Conservation (phyloP, 2,888 invertebrate species). For the Galeopsomyia nigrocyanea region DNA sequence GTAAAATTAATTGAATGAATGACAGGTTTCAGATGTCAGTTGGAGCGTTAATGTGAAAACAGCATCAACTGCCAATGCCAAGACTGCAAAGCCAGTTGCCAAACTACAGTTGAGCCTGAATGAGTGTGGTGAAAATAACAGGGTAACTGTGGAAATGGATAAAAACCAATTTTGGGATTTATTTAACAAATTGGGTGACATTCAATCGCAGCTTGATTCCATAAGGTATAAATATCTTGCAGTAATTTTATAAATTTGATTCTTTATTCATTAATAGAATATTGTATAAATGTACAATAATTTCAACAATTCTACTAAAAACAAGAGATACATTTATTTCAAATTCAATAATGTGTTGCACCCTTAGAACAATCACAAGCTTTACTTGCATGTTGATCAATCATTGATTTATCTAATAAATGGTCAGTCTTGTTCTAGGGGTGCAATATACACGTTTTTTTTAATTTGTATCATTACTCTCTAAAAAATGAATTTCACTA, state of each 20-base stretch:
- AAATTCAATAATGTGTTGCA: background rate
- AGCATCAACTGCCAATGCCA: constrained; percentile 59
- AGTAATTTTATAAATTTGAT: constrained; percentile 10
- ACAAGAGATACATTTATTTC: background rate
- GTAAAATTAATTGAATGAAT: constrained; percentile 33
- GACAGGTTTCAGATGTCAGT: constrained; percentile 58
- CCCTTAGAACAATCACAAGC: too few species aligned
- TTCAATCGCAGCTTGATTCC: constrained; percentile 62
- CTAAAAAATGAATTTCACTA: background rate
- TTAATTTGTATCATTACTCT: background rate
- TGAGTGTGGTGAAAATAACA: constrained; percentile 52
- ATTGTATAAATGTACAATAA: too few species aligned
- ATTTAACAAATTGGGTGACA: constrained; percentile 61
- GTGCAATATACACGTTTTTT: background rate
- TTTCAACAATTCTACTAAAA: too few species aligned
- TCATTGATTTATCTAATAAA: too few species aligned
- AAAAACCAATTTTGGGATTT: constrained; percentile 57
- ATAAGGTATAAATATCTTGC: constrained; percentile 54
- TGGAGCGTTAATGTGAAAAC: constrained; percentile 62
- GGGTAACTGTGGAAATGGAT: constrained; percentile 61
- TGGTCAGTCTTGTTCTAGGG: too few species aligned
- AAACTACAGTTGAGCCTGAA: constrained; percentile 59
- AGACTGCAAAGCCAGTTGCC: constrained; percentile 58
- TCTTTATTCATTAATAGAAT: background rate
- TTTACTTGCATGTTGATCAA: too few species aligned